A percentile compares a stretch with the other conserved stretches of the same genome.
Conservation (phyloP, 2,888 invertebrate species). For the Bugulina stolonifera region DNA sequence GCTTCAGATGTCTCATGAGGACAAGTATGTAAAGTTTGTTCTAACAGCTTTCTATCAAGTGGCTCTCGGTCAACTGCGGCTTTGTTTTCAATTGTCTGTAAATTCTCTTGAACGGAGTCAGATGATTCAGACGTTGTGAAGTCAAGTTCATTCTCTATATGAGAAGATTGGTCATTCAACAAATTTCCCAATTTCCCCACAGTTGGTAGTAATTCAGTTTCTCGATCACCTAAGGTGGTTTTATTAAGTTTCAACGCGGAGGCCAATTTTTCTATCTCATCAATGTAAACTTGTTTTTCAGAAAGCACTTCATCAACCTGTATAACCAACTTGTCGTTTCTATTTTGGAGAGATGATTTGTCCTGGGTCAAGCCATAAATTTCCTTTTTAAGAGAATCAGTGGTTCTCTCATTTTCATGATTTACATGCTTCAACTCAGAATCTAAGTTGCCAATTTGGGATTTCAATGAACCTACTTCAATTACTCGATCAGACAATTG, state of each 20-base stretch:
- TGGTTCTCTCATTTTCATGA: neutral
- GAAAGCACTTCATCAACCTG: conserved; percentile 1
- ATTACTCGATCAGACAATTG: neutral
- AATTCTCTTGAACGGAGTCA: too few relatives aligned
- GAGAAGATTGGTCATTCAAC: neutral
- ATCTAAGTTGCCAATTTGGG: conserved; percentile 5
- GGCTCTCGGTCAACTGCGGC: too few relatives aligned
- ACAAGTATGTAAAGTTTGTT: neutral
- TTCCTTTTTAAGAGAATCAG: conserved; percentile 13
- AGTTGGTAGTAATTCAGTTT: neutral
- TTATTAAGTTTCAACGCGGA: neutral
- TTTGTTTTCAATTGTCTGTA: too few relatives aligned
- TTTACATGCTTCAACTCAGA: neutral
- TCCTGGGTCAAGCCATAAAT: conserved; percentile 15
- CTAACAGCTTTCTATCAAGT: neutral
- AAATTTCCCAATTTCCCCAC: too few relatives aligned
- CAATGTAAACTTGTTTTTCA: conserved; percentile 23
- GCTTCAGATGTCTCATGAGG: neutral
- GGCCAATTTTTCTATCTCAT: conserved; percentile 8
- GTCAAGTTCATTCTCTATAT: neutral
- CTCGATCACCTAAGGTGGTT: neutral
- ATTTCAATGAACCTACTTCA: neutral
- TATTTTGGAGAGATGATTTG: neutral
- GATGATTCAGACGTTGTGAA: neutral
- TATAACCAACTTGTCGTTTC: conserved; percentile 8